phyloP scores from a whole-genome alignment of 2,797 vertebrate genomes.

The Sparidentex hasta region DNA sequence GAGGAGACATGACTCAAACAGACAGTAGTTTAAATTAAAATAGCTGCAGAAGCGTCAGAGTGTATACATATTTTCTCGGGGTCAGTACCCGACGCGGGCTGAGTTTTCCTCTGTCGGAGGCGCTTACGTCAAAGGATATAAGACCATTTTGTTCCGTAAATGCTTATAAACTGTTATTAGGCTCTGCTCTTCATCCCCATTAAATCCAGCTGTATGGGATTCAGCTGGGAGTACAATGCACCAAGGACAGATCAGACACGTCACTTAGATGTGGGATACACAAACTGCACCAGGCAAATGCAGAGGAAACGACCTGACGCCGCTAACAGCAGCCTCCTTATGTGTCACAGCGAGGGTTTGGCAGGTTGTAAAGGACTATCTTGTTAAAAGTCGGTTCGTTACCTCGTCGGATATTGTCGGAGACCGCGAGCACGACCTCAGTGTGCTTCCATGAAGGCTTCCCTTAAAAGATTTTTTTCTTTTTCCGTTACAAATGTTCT shows the following conservation, averaged over 20 bases:
- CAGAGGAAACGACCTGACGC: conserved; percentile 59
- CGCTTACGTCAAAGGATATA: conserved; percentile 29
- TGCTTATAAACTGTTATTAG: conserved; percentile 59
- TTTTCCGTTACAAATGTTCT: conserved; percentile 17
- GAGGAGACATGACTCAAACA: conserved; percentile 41
- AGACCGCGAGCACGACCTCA: conserved; percentile 10
- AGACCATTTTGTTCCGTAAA: conserved; percentile 58
- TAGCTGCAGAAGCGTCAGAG: conserved; percentile 9
- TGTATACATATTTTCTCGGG: conserved; percentile 26
- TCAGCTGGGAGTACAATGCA: conserved; percentile 55
- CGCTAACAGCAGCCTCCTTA: conserved; percentile 45
- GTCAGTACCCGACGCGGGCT: conserved; percentile 29
- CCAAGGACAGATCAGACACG: conserved; percentile 63
- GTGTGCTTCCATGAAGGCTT: background rate
- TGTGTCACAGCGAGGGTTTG: conserved; percentile 19
- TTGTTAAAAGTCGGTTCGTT: conserved; percentile 45
- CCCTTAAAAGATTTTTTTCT: conserved; percentile 16
- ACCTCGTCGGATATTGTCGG: conserved; percentile 26
- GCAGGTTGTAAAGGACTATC: conserved; percentile 24
- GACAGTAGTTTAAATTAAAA: conserved; percentile 45
- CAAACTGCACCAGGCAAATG: conserved; percentile 62
- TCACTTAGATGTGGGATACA: conserved; percentile 55
- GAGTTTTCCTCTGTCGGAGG: conserved; percentile 37
- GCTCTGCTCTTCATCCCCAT: conserved; percentile 57
- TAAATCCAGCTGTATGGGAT: conserved; percentile 63